Percentiles rank a stretch among this genome's conserved stretches.
Conservation (phyloP, 2,113 vertebrate genomes). For the Elephantulus edwardii region DNA sequence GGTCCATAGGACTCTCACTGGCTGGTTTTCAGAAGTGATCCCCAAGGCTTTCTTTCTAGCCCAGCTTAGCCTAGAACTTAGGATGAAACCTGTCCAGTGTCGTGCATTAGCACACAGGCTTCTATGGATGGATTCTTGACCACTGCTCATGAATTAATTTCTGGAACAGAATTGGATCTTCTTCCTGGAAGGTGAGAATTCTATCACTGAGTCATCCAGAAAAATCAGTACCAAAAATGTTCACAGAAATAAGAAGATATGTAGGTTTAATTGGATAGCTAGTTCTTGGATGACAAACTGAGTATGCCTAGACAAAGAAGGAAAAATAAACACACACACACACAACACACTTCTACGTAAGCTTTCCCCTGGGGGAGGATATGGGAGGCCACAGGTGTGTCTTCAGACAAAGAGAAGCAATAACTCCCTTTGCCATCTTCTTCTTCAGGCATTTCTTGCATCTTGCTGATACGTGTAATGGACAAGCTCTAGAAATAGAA, state of each 20-base stretch:
- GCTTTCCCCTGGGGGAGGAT: no score
- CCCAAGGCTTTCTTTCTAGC: neutral
- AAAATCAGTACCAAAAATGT: neutral
- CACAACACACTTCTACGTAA: no score
- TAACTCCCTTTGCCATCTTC: no score
- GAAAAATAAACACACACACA: neutral
- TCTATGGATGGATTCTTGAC: no score
- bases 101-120: no score
- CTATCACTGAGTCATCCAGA: rapidly evolving
- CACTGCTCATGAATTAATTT: no score
- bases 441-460: no score
- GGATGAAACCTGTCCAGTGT: neutral
- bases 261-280: rapidly evolving
- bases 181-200: rapidly evolving
- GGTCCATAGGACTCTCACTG: neutral
- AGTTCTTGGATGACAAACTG: rapidly evolving
- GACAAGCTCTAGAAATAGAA: neutral
- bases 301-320: neutral
- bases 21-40: neutral
- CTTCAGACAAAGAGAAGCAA: neutral
- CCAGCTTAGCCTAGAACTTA: neutral
- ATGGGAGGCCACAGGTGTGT: no score
- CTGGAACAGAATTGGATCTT: rapidly evolving
- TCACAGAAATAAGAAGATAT: rapidly evolving
- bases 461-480: rapidly evolving